A percentile compares a stretch with the other conserved stretches of the same genome.
phyloP scores from a whole-genome alignment of 2,888 invertebrate genomes.

The Gari tellinella region DNA sequence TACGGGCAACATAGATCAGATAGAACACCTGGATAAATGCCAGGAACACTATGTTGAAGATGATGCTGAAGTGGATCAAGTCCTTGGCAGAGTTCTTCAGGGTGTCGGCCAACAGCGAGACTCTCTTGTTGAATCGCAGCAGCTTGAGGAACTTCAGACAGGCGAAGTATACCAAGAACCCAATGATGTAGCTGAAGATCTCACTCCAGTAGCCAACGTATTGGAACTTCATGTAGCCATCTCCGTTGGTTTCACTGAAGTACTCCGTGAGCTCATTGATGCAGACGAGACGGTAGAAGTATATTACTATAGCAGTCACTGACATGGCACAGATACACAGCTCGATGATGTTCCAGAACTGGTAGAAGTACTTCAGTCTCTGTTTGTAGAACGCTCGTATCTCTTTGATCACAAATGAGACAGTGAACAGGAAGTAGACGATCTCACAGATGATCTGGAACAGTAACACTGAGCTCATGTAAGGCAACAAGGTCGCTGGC shows the following conservation, averaged over 20 bases:
- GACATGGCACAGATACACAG: slow-evolving; percentile 80
- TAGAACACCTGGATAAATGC: slow-evolving; percentile 84
- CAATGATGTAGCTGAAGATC: slow-evolving; percentile 85
- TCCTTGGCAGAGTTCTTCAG: slow-evolving; percentile 77
- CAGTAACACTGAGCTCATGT: slow-evolving; percentile 75
- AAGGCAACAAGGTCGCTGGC: slow-evolving; percentile 81
- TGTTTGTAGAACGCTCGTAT: slow-evolving; percentile 76
- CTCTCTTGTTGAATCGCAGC: slow-evolving; percentile 85
- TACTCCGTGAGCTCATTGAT: slow-evolving; percentile 82
- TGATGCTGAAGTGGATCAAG: slow-evolving; percentile 81
- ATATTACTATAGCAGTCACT: slow-evolving; percentile 79
- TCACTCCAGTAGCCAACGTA: slow-evolving; percentile 85
- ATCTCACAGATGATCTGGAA: slow-evolving; percentile 81
- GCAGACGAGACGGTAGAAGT: slow-evolving; percentile 78
- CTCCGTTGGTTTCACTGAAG: slow-evolving; percentile 84
- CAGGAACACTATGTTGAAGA: slow-evolving; percentile 83
- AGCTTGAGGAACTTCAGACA: slow-evolving; percentile 86
- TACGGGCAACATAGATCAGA: slow-evolving; percentile 77
- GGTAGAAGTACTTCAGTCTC: slow-evolving; percentile 78
- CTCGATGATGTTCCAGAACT: slow-evolving; percentile 82
- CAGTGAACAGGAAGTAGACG: slow-evolving; percentile 76
- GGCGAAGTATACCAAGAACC: slow-evolving; percentile 85
- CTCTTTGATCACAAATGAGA: slow-evolving; percentile 83
- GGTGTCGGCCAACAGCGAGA: slow-evolving; percentile 81
- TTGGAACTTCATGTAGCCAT: slow-evolving; percentile 84